These are phyloP conservation scores for Pomatostomus ruficeps DNA, from an alignment of 2,113 vertebrate species.

Conservation along the genomic window DNA sequence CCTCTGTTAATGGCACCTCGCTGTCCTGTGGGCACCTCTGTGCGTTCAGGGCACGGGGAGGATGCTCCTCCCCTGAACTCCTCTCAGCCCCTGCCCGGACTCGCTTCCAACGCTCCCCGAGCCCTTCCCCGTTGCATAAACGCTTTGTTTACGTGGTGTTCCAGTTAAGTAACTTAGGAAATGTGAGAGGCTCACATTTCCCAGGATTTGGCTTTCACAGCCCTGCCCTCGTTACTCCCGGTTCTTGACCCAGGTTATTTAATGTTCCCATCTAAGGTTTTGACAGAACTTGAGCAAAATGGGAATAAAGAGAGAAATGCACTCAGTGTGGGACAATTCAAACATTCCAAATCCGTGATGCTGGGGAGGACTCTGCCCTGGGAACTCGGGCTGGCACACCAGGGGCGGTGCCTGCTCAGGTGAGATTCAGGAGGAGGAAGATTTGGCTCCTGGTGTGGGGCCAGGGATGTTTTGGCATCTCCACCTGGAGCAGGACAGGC, in stretches of 20 bases:
- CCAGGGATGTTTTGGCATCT: neutral
- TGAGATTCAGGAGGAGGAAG: neutral
- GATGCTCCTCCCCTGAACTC: neutral
- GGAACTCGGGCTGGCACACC: neutral
- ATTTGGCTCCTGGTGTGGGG: neutral
- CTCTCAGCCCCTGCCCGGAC: neutral
- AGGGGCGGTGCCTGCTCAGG: neutral
- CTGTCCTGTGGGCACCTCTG: neutral
- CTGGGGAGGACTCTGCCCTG: too few species aligned
- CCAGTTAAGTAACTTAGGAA: conserved; percentile 24
- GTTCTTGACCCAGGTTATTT: conserved; percentile 26
- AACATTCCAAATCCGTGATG: neutral
- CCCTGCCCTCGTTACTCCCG: neutral
- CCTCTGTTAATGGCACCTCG: fast-evolving
- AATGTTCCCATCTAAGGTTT: neutral
- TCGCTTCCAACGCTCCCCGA: neutral
- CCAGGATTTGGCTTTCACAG: conserved; percentile 34
- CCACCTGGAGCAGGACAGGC: neutral
- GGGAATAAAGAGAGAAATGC: neutral
- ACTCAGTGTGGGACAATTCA: neutral
- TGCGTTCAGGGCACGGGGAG: fast-evolving
- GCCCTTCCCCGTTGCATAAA: neutral
- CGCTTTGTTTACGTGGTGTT: neutral
- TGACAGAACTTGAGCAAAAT: neutral
- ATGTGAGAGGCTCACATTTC: neutral